Evolutionary conservation across 2,888 invertebrate genomes (phyloP).

Genomic region (Sinotaia quadrata): DNA sequence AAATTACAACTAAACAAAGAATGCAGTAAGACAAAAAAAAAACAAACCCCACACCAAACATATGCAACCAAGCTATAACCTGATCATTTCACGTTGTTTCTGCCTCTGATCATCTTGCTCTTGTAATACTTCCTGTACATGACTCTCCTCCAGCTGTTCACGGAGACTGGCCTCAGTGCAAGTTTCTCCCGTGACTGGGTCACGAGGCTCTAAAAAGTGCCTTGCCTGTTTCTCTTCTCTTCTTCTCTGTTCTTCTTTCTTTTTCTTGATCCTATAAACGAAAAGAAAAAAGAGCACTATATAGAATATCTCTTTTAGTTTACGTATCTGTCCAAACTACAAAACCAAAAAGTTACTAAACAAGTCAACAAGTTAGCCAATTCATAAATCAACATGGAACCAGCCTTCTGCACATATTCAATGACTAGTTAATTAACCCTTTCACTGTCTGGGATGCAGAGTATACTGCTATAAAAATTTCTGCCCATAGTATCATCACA

Average conservation of each 20-base stretch:
- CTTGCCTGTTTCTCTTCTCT: constrained; percentile 55
- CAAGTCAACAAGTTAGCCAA: too few relatives aligned
- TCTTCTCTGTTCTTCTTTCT: constrained; percentile 56
- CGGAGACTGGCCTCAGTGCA: constrained; percentile 50
- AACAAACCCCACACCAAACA: neutral
- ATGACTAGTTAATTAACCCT: too few relatives aligned
- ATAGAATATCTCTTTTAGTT: too few relatives aligned
- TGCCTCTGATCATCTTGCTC: constrained; percentile 45
- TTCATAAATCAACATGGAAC: too few relatives aligned
- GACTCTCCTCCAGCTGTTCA: constrained; percentile 52
- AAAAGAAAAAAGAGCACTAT: too few relatives aligned
- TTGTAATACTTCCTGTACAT: constrained; percentile 46
- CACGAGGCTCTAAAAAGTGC: constrained; percentile 54
- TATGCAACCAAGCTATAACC: constrained; percentile 46
- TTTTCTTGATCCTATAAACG: constrained; percentile 55
- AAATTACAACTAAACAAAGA: too few relatives aligned
- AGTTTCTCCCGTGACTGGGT: constrained; percentile 60
- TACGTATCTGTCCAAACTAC: too few relatives aligned
- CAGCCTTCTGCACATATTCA: too few relatives aligned
- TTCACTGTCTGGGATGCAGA: too few relatives aligned
- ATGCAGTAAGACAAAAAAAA: neutral
- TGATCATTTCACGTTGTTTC: constrained; percentile 57
- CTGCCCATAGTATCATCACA: too few relatives aligned
- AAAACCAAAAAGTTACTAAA: too few relatives aligned
- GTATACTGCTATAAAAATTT: too few relatives aligned